These are phyloP conservation scores for Drosophila ustulata DNA, from an alignment of 2,888 invertebrate species.

Conservation along the genomic window DNA sequence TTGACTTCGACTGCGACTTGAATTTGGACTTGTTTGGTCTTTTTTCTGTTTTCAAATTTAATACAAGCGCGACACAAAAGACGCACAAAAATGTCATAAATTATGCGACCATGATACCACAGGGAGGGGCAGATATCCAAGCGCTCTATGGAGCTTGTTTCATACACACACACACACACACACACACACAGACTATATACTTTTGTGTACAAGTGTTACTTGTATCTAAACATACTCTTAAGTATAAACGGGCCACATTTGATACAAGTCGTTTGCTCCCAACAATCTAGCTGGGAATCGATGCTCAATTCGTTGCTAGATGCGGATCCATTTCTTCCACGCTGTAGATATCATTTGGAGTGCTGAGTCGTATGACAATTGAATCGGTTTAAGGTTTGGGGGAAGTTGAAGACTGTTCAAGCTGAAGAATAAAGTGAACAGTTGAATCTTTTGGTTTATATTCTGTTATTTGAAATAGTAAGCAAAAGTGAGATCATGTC, in stretches of 20 bases:
- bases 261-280: conserved; percentile 40
- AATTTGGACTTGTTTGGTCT: conserved; percentile 56
- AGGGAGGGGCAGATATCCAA: conserved; percentile 67
- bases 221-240: conserved; percentile 12
- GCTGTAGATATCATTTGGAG: background rate
- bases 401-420: background rate
- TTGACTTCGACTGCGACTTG: conserved; percentile 50
- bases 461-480: too few relatives aligned
- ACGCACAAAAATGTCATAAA: conserved; percentile 83
- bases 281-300: conserved; percentile 25
- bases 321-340: conserved; percentile 10
- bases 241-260: conserved; percentile 45
- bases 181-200: conserved; percentile 5
- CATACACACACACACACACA: conserved; percentile 27
- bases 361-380: background rate
- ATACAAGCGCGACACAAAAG: conserved; percentile 82
- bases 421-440: background rate
- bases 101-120: conserved; percentile 76
- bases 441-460: too few relatives aligned
- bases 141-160: conserved; percentile 63
- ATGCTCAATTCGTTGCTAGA: conserved; percentile 3
- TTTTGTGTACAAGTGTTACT: background rate
- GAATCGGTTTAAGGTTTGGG: background rate
- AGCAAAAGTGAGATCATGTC: background rate
- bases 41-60: conserved; percentile 60